Base-by-base conservation (phyloP, 1,140 invertebrate species). In the Zaprionus gabonicus region DNA sequence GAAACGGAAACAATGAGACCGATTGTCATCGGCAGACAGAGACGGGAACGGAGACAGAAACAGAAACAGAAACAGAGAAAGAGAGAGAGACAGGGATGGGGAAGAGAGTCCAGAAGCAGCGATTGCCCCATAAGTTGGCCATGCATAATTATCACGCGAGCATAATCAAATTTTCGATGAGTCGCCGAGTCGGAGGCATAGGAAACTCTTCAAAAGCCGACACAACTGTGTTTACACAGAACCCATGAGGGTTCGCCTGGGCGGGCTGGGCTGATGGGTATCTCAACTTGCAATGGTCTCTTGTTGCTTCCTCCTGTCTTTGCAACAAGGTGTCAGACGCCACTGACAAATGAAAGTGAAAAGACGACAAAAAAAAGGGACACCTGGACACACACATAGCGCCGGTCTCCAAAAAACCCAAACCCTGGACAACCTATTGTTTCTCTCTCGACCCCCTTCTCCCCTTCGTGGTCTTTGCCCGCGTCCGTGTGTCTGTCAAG, bases 1-100 rank as follows among this genome's bases (percentile, higher is more conserved):
- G 86, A 91, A 91, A 75, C 87, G 86, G 86, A 91, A 91, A 91
- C 86, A 91, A 91, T 91, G 87, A 81, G 87, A 74, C 74, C 75
- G 86, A 91, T 91, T 91, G 86, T 91, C 82, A 81, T 86, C 86
- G 60, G 17, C 25, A 60, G 80, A 82, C 69, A 76, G 15, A 46
- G n/a, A 46, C 41, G 15, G 41, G 5, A n/a, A 46, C 15, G 41
- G 41, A 2, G 5, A 44, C n/a, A 7, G 41, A 17, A 15, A 44
- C 4, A n/a, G 41, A 44, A n/a, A n/a, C n/a, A n/a, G n/a, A n/a
- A n/a, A n/a, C n/a, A n/a, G 41, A 20, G 17, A 15, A 1, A 20
- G 20, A 20, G 20, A 20, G 20, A 20, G 20, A 20, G 20, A 20
- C 20, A 20, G 20, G 10, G 46, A 51, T 9, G 63, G 59, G 10